A percentile compares a stretch with the other conserved stretches of the same genome.
phyloP scores from a whole-genome alignment of 2,888 invertebrate genomes.

The Leucophora obtusa region DNA sequence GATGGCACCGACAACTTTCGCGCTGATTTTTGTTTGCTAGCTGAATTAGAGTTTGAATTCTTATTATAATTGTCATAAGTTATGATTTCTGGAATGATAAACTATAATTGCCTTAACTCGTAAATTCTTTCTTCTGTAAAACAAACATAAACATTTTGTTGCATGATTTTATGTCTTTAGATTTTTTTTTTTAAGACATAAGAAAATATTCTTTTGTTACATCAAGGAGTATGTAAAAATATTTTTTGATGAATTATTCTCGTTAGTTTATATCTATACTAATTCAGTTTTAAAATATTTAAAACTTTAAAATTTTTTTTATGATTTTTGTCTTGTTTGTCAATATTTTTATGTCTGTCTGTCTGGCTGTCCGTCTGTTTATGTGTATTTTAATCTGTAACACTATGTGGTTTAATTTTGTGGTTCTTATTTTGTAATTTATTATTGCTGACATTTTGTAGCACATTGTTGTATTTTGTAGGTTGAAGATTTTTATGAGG shows the following conservation, averaged over 20 bases:
- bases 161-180: too few relatives aligned
- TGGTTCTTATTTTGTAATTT: background rate
- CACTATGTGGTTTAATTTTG: background rate
- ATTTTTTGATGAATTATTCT: background rate
- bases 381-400: background rate
- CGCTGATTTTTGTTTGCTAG: too few relatives aligned
- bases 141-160: background rate
- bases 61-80: too few relatives aligned
- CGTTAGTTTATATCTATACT: background rate
- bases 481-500: background rate
- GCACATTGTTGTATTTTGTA: background rate
- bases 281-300: background rate
- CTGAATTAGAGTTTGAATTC: too few relatives aligned
- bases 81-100: background rate
- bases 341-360: background rate
- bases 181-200: background rate
- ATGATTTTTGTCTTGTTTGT: background rate
- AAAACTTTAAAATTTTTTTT: slow-evolving; percentile 1
- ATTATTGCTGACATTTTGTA: background rate
- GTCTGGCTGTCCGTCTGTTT: background rate
- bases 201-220: background rate
- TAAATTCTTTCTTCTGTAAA: background rate
- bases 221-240: background rate
- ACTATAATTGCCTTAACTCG: background rate
- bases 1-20: too few relatives aligned